These are phyloP conservation scores for Perccottus glenii DNA, from an alignment of 2,113 vertebrate species.

Conservation along the genomic window DNA sequence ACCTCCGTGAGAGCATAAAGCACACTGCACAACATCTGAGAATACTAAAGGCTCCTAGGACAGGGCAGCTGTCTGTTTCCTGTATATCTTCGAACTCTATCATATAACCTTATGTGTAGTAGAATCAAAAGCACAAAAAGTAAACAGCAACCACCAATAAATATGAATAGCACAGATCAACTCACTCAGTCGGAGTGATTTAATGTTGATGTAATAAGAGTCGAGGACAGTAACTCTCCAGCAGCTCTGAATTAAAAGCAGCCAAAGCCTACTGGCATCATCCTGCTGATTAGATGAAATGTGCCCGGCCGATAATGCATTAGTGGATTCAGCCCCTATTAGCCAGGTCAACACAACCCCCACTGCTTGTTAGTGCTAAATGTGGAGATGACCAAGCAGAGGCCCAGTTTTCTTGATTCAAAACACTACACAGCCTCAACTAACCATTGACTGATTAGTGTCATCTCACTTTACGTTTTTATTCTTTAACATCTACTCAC, in stretches of 20 bases:
- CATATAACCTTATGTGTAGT: neutral
- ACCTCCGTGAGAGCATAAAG: slow-evolving; percentile 68
- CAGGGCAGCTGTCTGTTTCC: neutral
- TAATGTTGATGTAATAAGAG: slow-evolving; percentile 59
- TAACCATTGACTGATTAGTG: slow-evolving; percentile 14
- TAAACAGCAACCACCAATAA: slow-evolving; percentile 24
- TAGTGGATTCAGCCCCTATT: slow-evolving; percentile 77
- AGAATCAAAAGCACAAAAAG: slow-evolving; percentile 27
- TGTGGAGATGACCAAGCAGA: slow-evolving; percentile 56
- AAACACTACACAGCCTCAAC: slow-evolving; percentile 33
- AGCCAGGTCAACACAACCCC: slow-evolving; percentile 71
- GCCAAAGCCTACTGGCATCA: slow-evolving; percentile 75
- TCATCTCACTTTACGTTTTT: slow-evolving; percentile 27
- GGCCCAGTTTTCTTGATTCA: slow-evolving; percentile 53
- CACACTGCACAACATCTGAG: slow-evolving; percentile 1
- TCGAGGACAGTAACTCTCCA: slow-evolving; percentile 56
- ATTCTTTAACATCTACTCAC: slow-evolving; percentile 2
- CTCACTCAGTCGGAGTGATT: slow-evolving; percentile 44
- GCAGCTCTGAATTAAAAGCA: slow-evolving; percentile 76
- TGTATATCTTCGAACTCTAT: neutral
- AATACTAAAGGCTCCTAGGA: neutral
- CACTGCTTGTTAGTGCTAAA: slow-evolving; percentile 68
- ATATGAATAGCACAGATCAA: slow-evolving; percentile 41
- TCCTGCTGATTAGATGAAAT: slow-evolving; percentile 81
- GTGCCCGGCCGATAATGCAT: slow-evolving; percentile 77